Conservation (phyloP, 2,888 invertebrate genomes). For the Acronicta leporina region DNA sequence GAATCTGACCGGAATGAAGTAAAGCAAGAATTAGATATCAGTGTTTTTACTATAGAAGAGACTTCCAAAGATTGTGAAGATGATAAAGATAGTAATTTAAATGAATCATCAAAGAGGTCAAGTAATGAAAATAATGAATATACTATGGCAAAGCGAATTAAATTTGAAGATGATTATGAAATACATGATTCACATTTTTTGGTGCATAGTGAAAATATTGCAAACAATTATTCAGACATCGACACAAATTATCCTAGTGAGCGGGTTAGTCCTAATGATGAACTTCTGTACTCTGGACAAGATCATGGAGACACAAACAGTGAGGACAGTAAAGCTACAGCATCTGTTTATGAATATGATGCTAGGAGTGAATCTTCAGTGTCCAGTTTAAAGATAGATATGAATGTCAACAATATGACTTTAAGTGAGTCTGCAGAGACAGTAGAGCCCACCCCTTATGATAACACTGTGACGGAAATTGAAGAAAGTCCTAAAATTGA, state of each 20-base stretch:
- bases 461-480: constrained; percentile 51
- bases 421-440: constrained; percentile 63
- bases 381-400: constrained; percentile 81
- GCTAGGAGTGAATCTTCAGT: constrained; percentile 79
- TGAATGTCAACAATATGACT: constrained; percentile 67
- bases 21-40: constrained; percentile 79
- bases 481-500: constrained; percentile 54
- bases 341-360: constrained; percentile 82
- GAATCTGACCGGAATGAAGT: constrained; percentile 77
- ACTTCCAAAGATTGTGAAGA: constrained; percentile 76
- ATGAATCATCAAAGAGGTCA: constrained; percentile 77
- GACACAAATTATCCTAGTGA: constrained; percentile 74
- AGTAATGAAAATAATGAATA: constrained; percentile 76
- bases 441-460: constrained; percentile 49
- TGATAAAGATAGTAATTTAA: constrained; percentile 70
- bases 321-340: constrained; percentile 80
- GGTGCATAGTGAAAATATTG: constrained; percentile 47
- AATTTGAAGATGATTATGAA: constrained; percentile 77
- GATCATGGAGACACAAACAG: constrained; percentile 79
- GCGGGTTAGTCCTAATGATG: constrained; percentile 72
- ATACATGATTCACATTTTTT: constrained; percentile 66
- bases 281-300: constrained; percentile 70
- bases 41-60: constrained; percentile 82
- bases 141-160: constrained; percentile 75
- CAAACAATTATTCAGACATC: constrained; percentile 73